A percentile compares a stretch with the other conserved stretches of the same genome.
Evolutionary conservation across 1,140 invertebrate genomes (phyloP).

Genomic region (Drosophila jambulina): DNA sequence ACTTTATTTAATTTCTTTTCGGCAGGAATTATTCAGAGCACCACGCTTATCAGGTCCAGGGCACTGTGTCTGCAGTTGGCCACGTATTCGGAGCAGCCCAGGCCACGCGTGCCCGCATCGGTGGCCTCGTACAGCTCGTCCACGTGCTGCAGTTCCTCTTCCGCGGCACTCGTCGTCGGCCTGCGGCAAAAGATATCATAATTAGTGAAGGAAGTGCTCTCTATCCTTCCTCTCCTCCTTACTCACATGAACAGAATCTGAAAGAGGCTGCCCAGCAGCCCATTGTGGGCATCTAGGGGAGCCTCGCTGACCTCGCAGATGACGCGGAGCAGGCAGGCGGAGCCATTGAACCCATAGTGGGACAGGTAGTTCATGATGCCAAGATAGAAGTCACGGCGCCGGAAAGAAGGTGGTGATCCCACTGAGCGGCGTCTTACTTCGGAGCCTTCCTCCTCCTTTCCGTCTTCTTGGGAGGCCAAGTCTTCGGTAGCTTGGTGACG

Average conservation of each 20-base stretch:
- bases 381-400: conserved; percentile 69
- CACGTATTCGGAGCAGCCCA: conserved; percentile 65
- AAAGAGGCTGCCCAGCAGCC: conserved; percentile 86
- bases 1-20: background rate
- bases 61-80: conserved; percentile 60
- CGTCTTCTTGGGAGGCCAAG: background rate
- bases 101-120: conserved; percentile 58
- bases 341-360: conserved; percentile 86
- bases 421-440: conserved; percentile 38
- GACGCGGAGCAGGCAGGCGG: conserved; percentile 85
- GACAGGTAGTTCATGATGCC: conserved; percentile 69
- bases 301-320: conserved; percentile 86
- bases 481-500: conserved; percentile 27
- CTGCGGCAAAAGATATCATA: conserved; percentile 45
- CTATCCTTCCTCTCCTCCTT: background rate
- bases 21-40: conserved; percentile 37
- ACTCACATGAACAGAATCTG: conserved; percentile 86
- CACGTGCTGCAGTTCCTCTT: conserved; percentile 58
- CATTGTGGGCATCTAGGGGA: conserved; percentile 85
- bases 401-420: conserved; percentile 37
- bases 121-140: conserved; percentile 61
- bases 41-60: conserved; percentile 73
- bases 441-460: conserved; percentile 19
- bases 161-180: conserved; percentile 65
- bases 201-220: conserved; percentile 38